Base-by-base conservation (phyloP, 2,888 invertebrate genomes). In the Andrena flavipes region DNA sequence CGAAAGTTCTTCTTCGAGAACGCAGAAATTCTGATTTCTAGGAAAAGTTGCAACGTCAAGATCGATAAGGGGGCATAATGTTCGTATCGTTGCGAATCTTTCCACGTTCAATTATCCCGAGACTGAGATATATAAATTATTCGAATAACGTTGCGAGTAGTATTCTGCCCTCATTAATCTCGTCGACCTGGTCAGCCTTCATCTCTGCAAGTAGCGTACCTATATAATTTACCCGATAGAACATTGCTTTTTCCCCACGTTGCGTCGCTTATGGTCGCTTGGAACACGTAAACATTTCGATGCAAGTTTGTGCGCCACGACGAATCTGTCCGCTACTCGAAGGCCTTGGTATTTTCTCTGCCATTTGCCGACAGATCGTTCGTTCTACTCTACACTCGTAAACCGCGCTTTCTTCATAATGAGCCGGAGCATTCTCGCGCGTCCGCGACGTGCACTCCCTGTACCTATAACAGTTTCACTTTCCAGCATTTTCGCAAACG, bases 381-480 rank as follows among this genome's bases (percentile, higher is more conserved):
- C 42, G 13, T 42, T 42, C 16, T 42, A 16, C 42, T 42, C 42
- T 13, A 16, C 13, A 16, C 42, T 42, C 42, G 54, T 64, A 73
- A 68, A 70, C 16, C 71, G 68, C 82, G 79, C 87, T 87, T 87
- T 87, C 87, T 87, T 87, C 82, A 65, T 79, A 82, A 87, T 63
- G 68, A 84, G 74, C 69, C 65, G 67, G 60, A 62, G 70, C 84
- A 42, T 48, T 35, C 33, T 26, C 42, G 20, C 26, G 42, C 54
- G 23, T 10, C 2, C 20, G 0, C 16, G 33, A n/a, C 42, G 65
- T 62, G 62, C 42, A 76, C 54, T 60, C 49, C 62, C 56, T 23
- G 35, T 56, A 67, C 35, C 49, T n/a, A 48, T 49, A 78, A 75
- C 72, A 67, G 76, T 87, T 87, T 87, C 87, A 84, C 84, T 87